Evolutionary conservation across 2,888 invertebrate species (phyloP).

Genomic region (Cremastobaeus sp.): DNA sequence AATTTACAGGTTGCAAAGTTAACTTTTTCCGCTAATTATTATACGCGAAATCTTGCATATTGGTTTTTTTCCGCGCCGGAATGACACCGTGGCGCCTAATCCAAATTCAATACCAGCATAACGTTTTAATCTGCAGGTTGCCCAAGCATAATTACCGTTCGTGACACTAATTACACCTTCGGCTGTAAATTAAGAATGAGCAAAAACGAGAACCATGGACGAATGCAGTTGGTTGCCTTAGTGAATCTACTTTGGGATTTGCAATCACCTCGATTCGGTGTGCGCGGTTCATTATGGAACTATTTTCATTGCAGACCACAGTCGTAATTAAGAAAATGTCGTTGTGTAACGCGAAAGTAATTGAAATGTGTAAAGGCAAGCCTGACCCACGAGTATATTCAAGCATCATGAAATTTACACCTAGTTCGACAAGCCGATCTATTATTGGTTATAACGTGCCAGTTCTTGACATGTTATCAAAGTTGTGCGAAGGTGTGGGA

Average conservation of each 20-base stretch:
- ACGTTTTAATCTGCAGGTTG: conserved; percentile 68
- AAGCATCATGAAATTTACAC: conserved; percentile 15
- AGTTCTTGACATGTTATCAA: conserved; percentile 25
- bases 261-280: conserved; percentile 31
- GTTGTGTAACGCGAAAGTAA: conserved; percentile 43
- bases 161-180: conserved; percentile 69
- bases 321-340: conserved; percentile 39
- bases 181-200: conserved; percentile 67
- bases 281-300: conserved; percentile 42
- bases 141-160: conserved; percentile 63
- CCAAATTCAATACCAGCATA: conserved; percentile 53
- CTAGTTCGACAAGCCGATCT: conserved; percentile 9
- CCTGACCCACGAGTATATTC: too few relatives aligned
- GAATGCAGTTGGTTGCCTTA: conserved; percentile 38
- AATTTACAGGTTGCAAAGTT: conserved; percentile 17
- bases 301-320: conserved; percentile 17
- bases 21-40: conserved; percentile 31
- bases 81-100: conserved; percentile 42
- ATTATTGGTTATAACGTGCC: conserved; percentile 17
- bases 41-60: conserved; percentile 17
- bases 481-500: conserved; percentile 36
- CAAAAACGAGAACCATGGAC: conserved; percentile 62
- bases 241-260: conserved; percentile 32
- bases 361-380: conserved; percentile 14
- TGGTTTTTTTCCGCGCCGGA: conserved; percentile 48